Conservation (phyloP, 2,113 vertebrate genomes). For the Ploceus nigricollis region DNA sequence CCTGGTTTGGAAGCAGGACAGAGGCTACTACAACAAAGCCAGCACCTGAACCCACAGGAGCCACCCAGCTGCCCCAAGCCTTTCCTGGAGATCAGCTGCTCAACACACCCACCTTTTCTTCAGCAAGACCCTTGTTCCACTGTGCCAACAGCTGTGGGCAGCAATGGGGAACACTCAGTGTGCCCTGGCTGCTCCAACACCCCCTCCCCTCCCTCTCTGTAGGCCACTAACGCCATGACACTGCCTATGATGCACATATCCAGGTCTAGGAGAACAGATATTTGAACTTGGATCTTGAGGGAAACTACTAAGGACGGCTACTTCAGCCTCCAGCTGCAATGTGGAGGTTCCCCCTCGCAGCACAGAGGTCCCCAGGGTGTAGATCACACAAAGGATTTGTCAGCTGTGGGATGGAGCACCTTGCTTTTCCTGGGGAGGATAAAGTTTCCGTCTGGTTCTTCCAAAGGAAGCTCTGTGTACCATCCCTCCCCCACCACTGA, state of each 20-base stretch:
- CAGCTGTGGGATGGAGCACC: background rate
- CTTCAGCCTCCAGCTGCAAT: background rate
- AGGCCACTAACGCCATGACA: background rate
- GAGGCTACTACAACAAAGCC: background rate
- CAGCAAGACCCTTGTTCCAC: background rate
- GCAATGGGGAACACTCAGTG: background rate
- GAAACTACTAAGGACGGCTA: background rate
- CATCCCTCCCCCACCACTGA: background rate
- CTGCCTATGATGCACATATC: background rate
- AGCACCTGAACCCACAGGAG: background rate
- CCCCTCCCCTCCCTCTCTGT: background rate
- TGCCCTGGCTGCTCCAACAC: background rate
- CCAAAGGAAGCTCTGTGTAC: background rate
- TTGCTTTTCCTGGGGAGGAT: background rate
- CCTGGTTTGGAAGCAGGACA: background rate
- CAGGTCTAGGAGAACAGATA: background rate
- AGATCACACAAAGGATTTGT: background rate
- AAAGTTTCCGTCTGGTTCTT: background rate
- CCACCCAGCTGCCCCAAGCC: background rate
- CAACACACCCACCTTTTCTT: background rate
- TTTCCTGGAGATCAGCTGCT: background rate
- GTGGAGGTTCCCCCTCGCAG: accelerated
- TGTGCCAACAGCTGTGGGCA: background rate
- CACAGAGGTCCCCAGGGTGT: background rate
- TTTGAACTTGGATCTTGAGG: background rate